Evolutionary conservation across 2,797 vertebrate species (phyloP).

Genomic region (Crax fasciolata): DNA sequence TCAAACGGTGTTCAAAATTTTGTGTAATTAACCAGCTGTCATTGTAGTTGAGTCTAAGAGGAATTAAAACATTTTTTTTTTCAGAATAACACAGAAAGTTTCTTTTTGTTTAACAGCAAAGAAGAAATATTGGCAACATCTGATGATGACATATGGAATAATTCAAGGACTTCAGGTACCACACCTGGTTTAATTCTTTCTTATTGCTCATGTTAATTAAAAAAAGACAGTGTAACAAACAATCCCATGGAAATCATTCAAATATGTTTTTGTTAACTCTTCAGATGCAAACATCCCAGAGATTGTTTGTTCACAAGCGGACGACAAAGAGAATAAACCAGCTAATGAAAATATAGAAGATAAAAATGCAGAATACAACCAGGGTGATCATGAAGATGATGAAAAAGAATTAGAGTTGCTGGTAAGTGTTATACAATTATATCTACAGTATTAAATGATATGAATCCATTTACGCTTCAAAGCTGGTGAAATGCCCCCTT

Average conservation of each 20-base stretch:
- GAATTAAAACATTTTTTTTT: slow-evolving; percentile 23
- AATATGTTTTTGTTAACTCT: slow-evolving; percentile 71
- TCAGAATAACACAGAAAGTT: slow-evolving; percentile 56
- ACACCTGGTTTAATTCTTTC: slow-evolving; percentile 56
- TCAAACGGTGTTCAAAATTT: not conserved
- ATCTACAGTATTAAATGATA: slow-evolving; percentile 74
- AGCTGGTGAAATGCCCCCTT: slow-evolving; percentile 71
- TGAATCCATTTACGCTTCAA: slow-evolving; percentile 78
- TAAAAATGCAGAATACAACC: slow-evolving; percentile 62
- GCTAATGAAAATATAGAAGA: slow-evolving; percentile 69
- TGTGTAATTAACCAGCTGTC: not conserved
- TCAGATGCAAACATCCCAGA: slow-evolving; percentile 77
- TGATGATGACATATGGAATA: slow-evolving; percentile 72
- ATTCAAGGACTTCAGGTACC: slow-evolving; percentile 82
- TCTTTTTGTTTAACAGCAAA: slow-evolving; percentile 82
- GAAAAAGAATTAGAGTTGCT: slow-evolving; percentile 83
- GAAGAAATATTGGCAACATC: slow-evolving; percentile 76
- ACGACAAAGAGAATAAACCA: slow-evolving; percentile 66
- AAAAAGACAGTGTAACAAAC: slow-evolving; percentile 14
- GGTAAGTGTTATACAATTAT: slow-evolving; percentile 84
- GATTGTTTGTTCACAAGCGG: slow-evolving; percentile 79
- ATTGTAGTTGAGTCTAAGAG: slow-evolving; percentile 28
- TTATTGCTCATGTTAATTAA: slow-evolving; percentile 53
- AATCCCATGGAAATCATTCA: slow-evolving; percentile 24
- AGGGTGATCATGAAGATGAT: slow-evolving; percentile 72